Percentiles rank a stretch among this genome's conserved stretches.
phyloP scores from a whole-genome alignment of 2,113 vertebrate genomes.

The Coptodon rendalli region DNA sequence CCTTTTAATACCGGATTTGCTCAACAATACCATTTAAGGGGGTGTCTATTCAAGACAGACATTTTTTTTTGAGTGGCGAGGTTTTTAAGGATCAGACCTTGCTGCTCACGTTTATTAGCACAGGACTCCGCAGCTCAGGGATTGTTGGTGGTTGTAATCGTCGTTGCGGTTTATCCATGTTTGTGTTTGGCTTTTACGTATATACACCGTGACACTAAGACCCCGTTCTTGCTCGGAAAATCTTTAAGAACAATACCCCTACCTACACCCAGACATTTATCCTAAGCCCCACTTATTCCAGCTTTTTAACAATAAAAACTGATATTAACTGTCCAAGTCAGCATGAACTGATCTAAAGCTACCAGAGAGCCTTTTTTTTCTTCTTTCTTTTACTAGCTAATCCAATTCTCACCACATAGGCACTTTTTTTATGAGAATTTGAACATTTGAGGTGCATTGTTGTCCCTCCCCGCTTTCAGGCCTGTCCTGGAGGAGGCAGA shows the following conservation, averaged over 20 bases:
- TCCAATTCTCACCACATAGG: constrained; percentile 28
- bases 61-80: constrained; percentile 70
- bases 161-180: constrained; percentile 52
- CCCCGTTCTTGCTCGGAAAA: constrained; percentile 21
- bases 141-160: constrained; percentile 58
- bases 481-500: constrained; percentile 82
- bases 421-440: constrained; percentile 33
- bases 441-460: constrained; percentile 29
- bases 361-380: neutral
- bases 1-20: constrained; percentile 91
- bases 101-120: constrained; percentile 93
- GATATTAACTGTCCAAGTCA: constrained; percentile 34
- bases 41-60: constrained; percentile 80
- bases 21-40: constrained; percentile 90
- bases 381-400: constrained; percentile 25
- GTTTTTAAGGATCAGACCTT: constrained; percentile 91
- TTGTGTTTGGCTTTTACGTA: constrained; percentile 41
- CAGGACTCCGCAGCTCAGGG: constrained; percentile 34
- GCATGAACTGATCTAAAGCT: constrained; percentile 24
- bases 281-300: neutral
- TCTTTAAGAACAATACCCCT: constrained; percentile 40
- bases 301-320: constrained; percentile 5
- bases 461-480: constrained; percentile 25
- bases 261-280: constrained; percentile 17
- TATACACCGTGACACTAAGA: constrained; percentile 33